Evolutionary conservation across 2,888 invertebrate species (phyloP).

Genomic region (Nasonovia ribisnigri): DNA sequence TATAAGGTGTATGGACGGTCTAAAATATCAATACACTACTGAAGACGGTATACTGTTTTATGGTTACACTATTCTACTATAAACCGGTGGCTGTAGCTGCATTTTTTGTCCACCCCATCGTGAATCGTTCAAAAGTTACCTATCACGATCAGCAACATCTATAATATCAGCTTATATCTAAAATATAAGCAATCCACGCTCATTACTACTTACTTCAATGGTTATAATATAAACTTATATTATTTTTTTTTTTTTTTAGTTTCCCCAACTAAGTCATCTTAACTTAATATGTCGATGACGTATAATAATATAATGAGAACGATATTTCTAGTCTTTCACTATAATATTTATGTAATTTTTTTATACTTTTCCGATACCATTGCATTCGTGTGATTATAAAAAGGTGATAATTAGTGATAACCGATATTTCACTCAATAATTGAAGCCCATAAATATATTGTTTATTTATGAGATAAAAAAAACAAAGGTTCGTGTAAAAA

Average conservation of each 20-base stretch:
- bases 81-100: background rate
- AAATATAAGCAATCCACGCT: background rate
- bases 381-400: no score
- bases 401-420: background rate
- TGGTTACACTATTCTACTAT: background rate
- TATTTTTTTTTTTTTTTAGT: no score
- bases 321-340: no score
- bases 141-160: background rate
- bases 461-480: background rate
- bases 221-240: no score
- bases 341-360: no score
- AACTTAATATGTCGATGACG: no score
- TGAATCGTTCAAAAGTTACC: background rate
- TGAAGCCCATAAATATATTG: background rate
- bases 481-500: background rate
- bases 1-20: no score
- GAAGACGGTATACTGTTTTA: background rate
- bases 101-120: background rate
- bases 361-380: background rate
- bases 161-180: no score
- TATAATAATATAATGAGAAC: no score
- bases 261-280: no score
- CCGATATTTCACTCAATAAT: background rate
- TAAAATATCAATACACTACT: background rate
- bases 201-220: no score